These are phyloP conservation scores for Drosophila mercatorum DNA, from an alignment of 2,888 invertebrate genomes.

Conservation along the genomic window DNA sequence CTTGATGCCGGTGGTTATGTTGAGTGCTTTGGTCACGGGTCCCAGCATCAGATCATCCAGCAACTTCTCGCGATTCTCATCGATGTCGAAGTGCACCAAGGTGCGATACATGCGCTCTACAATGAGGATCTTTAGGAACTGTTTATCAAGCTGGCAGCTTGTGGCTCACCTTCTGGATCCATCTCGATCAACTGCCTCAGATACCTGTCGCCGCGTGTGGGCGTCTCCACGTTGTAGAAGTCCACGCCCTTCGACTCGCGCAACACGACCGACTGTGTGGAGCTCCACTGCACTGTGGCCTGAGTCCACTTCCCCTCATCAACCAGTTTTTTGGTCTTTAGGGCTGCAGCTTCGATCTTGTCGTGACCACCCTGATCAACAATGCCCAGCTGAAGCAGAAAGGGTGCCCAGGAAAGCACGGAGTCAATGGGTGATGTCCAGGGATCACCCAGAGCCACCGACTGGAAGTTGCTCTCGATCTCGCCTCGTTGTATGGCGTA, in stretches of 20 bases:
- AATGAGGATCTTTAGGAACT: background rate
- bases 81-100: slow-evolving; percentile 78
- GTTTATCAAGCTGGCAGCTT: background rate
- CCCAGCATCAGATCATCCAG: slow-evolving; percentile 89
- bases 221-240: slow-evolving; percentile 91
- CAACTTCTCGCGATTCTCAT: slow-evolving; percentile 76
- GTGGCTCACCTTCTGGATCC: slow-evolving; percentile 45
- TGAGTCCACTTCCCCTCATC: slow-evolving; percentile 86
- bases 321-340: slow-evolving; percentile 86
- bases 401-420: slow-evolving; percentile 93
- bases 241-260: slow-evolving; percentile 88
- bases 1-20: slow-evolving; percentile 87
- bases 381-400: slow-evolving; percentile 89
- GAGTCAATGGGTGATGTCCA: slow-evolving; percentile 96
- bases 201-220: slow-evolving; percentile 71
- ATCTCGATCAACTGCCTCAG: slow-evolving; percentile 38
- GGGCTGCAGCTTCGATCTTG: slow-evolving; percentile 86
- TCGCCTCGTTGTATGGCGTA: slow-evolving; percentile 88
- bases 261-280: slow-evolving; percentile 88
- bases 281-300: slow-evolving; percentile 88
- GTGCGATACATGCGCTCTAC: slow-evolving; percentile 81
- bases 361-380: slow-evolving; percentile 89
- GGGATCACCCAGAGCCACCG: slow-evolving; percentile 93
- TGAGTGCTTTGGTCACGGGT: slow-evolving; percentile 88
- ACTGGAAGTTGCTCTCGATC: slow-evolving; percentile 89